A percentile compares a stretch with the other conserved stretches of the same genome.
Conservation (phyloP, 2,113 vertebrate genomes). For the Arvicanthis niloticus region DNA sequence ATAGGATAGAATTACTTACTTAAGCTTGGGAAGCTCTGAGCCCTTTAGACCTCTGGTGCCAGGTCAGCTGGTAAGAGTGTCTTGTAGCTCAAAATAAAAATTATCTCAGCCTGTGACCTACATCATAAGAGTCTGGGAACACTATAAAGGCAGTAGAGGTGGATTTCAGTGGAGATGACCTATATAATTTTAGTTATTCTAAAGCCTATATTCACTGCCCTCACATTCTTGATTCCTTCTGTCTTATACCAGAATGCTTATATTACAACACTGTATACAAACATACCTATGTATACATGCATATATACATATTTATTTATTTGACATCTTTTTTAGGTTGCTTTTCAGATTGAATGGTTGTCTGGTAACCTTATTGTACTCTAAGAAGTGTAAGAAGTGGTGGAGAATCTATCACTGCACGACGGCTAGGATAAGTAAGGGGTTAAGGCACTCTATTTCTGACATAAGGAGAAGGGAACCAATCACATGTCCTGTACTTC, state of each 20-base stretch:
- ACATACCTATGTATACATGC: background rate
- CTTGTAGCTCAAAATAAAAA: background rate
- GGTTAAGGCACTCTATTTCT: constrained; percentile 29
- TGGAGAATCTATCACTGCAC: background rate
- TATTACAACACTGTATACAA: too few relatives aligned
- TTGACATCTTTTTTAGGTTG: background rate
- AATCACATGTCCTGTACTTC: background rate
- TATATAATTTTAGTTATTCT: background rate
- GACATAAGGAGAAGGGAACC: background rate
- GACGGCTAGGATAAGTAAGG: background rate
- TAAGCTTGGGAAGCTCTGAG: background rate
- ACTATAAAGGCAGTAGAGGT: background rate
- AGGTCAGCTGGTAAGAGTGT: background rate
- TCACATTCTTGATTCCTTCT: background rate
- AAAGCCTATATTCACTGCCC: background rate
- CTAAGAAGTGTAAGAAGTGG: background rate
- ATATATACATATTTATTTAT: background rate
- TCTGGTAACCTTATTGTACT: background rate
- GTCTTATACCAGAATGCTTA: background rate
- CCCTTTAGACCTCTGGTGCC: background rate
- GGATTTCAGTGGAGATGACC: background rate
- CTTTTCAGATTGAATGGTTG: constrained; percentile 5
- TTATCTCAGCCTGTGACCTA: background rate
- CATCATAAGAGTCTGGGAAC: background rate
- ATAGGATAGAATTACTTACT: background rate